phyloP scores from a whole-genome alignment of 2,888 invertebrate genomes.

The Drosophila leonis region DNA sequence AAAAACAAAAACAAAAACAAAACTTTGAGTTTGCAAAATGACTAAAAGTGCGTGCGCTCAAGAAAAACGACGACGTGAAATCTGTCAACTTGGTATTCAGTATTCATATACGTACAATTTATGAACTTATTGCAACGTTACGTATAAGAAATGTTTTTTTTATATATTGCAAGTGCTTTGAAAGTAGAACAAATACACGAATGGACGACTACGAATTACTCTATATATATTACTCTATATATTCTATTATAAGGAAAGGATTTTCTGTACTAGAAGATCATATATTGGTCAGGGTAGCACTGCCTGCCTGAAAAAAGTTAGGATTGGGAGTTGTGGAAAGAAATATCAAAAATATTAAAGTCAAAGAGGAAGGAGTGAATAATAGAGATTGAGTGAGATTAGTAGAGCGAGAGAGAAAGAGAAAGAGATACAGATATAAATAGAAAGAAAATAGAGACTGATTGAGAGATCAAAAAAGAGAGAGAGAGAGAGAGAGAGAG shows the following conservation, averaged over 20 bases:
- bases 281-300: no score
- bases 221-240: neutral
- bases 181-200: neutral
- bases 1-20: neutral
- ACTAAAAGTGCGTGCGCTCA: constrained; percentile 25
- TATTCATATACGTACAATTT: constrained; percentile 19
- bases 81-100: constrained; percentile 11
- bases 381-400: neutral
- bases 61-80: constrained; percentile 14
- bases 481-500: no score
- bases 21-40: constrained; percentile 2
- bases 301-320: no score
- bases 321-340: no score
- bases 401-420: neutral
- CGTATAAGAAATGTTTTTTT: constrained; percentile 3
- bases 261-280: no score
- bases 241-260: no score
- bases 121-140: constrained; percentile 16
- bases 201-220: neutral
- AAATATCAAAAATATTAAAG: no score
- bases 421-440: neutral
- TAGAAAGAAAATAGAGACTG: neutral
- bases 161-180: neutral
- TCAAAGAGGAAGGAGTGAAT: no score
- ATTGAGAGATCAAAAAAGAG: no score